Base-by-base conservation (phyloP, 1,140 invertebrate species). In the Homalodisca vitripennis region DNA sequence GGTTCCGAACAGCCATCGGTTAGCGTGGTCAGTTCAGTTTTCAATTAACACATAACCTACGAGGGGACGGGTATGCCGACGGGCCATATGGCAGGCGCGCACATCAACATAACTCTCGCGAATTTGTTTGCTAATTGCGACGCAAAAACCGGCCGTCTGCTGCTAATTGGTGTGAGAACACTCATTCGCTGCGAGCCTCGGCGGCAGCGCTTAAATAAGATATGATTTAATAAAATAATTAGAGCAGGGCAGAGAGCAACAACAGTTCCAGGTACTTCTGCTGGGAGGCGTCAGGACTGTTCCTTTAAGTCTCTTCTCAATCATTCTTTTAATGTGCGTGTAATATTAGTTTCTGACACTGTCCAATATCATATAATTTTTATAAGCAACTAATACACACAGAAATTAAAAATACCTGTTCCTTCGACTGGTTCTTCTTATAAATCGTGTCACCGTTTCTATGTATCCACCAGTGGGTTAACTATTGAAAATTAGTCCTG, bases 191-290 rank as follows among this genome's bases (percentile, higher is more conserved):
- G 34, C 17, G 6, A 10, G 34, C 34, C 6, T 17, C 34, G 34
- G 6, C 34, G n/a, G n/a, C n/a, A n/a, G n/a, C n/a, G n/a, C n/a
- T n/a, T n/a, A 41, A 41, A 41, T 17, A 17, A 10, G 34, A 10
- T 41, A 41, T 41, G n/a, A n/a, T n/a, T n/a, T 41, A 41, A 41
- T 41, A 41, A 41, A 41, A 41, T 41, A 41, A 41, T 41, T 41
- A 41, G 17, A 10, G 6, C 34, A 10, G 17, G 6, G 34, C 6
- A 17, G 17, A 17, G 34, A 41, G 17, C 17, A 10, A 6, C n/a
- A n/a, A n/a, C n/a, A n/a, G n/a, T n/a, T 17, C 34, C 34, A 41
- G 34, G 17, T 10, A 41, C 34, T 17, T 41, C 34, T 41, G 34
- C 6, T 41, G 6, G 17, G 34, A 41, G 34, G 34, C 17, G 34